phyloP scores from a whole-genome alignment of 1,140 invertebrate genomes.

The Cotesia vestalis region DNA sequence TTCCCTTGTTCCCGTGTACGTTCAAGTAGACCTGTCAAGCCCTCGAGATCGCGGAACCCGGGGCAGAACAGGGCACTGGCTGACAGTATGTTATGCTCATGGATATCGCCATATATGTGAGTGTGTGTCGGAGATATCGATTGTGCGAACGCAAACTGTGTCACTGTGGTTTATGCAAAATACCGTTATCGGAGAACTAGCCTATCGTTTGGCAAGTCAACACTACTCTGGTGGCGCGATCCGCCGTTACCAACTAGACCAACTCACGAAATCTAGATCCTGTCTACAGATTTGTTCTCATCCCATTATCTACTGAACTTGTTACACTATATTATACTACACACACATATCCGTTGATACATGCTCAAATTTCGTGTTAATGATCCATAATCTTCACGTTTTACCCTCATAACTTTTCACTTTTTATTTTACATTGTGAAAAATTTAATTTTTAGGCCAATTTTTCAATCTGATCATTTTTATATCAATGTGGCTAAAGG shows the following conservation, averaged over 20 bases:
- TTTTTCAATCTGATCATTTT: no score
- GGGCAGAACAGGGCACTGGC: constrained; percentile 19
- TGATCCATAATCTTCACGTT: no score
- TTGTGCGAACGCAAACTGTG: constrained; percentile 43
- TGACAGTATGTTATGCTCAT: no score
- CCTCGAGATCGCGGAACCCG: constrained; percentile 4
- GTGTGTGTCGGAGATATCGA: constrained; percentile 37
- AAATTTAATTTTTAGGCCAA: no score
- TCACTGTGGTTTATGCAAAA: constrained; percentile 43
- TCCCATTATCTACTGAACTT: neutral
- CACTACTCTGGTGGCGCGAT: constrained; percentile 23
- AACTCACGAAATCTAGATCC: constrained; percentile 18
- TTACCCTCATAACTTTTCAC: no score
- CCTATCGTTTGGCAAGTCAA: constrained; percentile 40
- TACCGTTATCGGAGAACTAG: constrained; percentile 20
- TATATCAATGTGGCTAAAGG: no score
- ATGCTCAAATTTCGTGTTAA: no score
- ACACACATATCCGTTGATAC: no score
- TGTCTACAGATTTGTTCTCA: constrained; percentile 2
- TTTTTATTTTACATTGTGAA: no score
- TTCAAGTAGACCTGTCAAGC: neutral
- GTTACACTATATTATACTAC: neutral
- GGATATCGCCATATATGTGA: neutral
- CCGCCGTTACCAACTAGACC: constrained; percentile 3
- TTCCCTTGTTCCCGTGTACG: neutral